Percentiles rank a stretch among this genome's conserved stretches.
Conservation (phyloP, 2,797 vertebrate species). For the Hipposideros larvatus region DNA sequence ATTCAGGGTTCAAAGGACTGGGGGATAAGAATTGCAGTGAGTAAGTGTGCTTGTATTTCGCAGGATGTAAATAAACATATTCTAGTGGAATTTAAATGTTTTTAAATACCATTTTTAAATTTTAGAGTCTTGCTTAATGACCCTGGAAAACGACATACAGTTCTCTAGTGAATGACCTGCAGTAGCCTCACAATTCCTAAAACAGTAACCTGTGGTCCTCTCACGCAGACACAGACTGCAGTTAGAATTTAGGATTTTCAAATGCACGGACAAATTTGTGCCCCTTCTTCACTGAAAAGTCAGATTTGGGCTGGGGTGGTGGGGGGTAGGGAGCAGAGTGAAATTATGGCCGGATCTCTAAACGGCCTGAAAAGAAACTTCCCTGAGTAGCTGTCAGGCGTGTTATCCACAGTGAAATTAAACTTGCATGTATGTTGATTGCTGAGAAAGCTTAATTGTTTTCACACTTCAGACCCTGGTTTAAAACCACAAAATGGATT, state of each 20-base stretch:
- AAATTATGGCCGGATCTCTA: background rate
- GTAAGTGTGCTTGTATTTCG: background rate
- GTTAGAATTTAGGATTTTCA: background rate
- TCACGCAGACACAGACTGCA: background rate
- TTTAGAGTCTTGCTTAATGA: slow-evolving; percentile 33
- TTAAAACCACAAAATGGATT: slow-evolving; percentile 68
- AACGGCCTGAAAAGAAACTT: background rate
- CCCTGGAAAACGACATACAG: background rate
- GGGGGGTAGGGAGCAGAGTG: background rate
- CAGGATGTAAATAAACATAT: slow-evolving; percentile 46
- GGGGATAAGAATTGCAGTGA: background rate
- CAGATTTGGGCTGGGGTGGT: background rate
- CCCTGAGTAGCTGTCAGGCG: background rate
- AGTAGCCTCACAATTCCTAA: background rate
- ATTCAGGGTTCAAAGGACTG: background rate
- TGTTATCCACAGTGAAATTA: slow-evolving; percentile 24
- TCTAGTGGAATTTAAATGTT: slow-evolving; percentile 31
- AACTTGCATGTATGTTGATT: background rate
- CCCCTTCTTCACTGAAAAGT: background rate
- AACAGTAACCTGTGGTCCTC: background rate
- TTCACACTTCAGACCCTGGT: slow-evolving; percentile 17
- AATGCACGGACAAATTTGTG: background rate
- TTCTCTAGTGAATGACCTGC: background rate
- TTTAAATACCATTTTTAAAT: slow-evolving; percentile 3
- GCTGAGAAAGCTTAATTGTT: slow-evolving; percentile 35